A percentile compares a stretch with the other conserved stretches of the same genome.
Conservation (phyloP, 35 echinoderm and acorn worm genomes). For the Apostichopus californicus region DNA sequence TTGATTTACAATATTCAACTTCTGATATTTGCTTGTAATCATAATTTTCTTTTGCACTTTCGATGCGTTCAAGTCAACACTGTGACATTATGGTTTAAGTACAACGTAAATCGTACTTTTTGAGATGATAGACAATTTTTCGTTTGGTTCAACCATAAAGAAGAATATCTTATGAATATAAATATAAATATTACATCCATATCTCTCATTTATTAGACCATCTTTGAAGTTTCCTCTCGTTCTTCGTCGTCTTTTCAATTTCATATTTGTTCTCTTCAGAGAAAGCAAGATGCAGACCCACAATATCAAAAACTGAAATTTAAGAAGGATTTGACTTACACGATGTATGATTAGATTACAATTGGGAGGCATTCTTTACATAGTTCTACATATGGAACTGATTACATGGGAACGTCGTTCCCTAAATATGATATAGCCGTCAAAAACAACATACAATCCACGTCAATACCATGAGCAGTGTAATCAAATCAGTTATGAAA, state of each 20-base stretch:
- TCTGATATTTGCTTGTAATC: no score
- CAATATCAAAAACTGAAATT: background rate
- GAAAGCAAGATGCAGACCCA: background rate
- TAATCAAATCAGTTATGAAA: background rate
- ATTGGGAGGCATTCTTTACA: constrained; percentile 13
- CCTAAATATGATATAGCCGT: background rate
- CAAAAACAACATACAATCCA: background rate
- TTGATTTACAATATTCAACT: no score
- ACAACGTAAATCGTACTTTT: no score
- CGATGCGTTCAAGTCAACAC: no score
- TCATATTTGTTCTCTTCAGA: background rate
- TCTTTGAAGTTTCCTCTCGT: no score
- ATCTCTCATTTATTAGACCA: no score
- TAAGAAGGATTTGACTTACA: background rate
- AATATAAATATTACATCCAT: no score
- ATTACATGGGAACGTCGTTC: background rate
- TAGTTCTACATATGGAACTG: constrained; percentile 2
- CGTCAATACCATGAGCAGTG: background rate
- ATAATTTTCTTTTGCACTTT: no score
- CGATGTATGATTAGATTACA: constrained; percentile 27
- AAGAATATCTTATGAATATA: no score
- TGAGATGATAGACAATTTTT: no score
- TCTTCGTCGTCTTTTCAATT: background rate
- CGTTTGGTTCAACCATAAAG: no score
- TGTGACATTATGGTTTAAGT: no score